Percentiles rank a stretch among this genome's conserved stretches.
Conservation (phyloP, 2,113 vertebrate species). For the Fukomys damarensis region DNA sequence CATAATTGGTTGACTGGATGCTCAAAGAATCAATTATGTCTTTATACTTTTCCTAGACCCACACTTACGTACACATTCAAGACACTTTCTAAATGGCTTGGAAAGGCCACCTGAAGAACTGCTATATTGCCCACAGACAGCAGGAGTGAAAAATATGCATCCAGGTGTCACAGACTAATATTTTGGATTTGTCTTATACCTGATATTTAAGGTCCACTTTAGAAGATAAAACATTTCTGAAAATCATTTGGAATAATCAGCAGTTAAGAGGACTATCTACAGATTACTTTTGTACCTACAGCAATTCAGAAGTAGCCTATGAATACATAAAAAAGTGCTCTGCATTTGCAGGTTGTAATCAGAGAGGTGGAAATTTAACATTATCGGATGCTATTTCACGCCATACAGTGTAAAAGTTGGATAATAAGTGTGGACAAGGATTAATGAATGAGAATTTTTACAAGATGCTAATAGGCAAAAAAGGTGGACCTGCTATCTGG, state of each 20-base stretch:
- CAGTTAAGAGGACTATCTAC: not conserved
- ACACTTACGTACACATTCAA: not conserved
- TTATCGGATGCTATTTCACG: not conserved
- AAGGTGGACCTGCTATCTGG: not conserved
- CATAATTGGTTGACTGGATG: not conserved
- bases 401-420: not conserved
- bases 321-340: not conserved
- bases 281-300: not conserved
- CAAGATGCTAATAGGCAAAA: not conserved
- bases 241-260: not conserved
- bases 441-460: not conserved
- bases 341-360: not conserved
- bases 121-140: not conserved
- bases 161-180: not conserved
- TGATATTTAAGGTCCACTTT: not conserved
- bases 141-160: not conserved
- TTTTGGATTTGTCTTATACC: not conserved
- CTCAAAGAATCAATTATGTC: not conserved
- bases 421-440: not conserved
- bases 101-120: not conserved
- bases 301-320: not conserved
- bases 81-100: constrained; percentile 6
- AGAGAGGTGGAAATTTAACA: not conserved
- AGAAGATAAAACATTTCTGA: not conserved
- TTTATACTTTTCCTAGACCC: not conserved